phyloP scores from a whole-genome alignment of 2,113 vertebrate species.

The Phalacrocorax pelagicus region DNA sequence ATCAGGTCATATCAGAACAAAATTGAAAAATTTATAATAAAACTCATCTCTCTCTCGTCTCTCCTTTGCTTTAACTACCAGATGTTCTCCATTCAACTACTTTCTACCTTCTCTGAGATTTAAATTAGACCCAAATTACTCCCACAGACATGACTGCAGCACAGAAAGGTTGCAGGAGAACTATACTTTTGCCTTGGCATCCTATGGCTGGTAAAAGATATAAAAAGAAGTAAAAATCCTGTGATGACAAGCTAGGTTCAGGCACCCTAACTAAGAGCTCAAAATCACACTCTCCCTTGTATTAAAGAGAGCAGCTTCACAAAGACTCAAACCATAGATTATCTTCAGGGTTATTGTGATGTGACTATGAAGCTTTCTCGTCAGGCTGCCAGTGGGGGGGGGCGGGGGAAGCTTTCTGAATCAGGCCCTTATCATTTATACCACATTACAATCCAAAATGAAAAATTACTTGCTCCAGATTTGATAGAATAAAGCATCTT shows the following conservation, averaged over 20 bases:
- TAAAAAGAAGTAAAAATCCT: neutral
- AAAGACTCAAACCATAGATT: conserved; percentile 55
- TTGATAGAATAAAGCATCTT: conserved; percentile 70
- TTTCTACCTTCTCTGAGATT: neutral
- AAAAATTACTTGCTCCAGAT: conserved; percentile 68
- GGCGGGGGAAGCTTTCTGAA: conserved; percentile 18
- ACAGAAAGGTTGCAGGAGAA: neutral
- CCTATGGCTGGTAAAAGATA: neutral
- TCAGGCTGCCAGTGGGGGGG: neutral
- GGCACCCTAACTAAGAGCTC: neutral
- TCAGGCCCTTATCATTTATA: conserved; percentile 66
- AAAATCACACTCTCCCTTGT: conserved; percentile 4
- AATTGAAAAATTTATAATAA: neutral
- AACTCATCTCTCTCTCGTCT: neutral
- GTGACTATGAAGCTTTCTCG: conserved; percentile 18
- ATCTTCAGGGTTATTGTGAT: conserved; percentile 65
- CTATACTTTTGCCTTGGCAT: neutral
- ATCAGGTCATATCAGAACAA: neutral
- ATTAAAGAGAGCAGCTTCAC: neutral
- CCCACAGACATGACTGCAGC: neutral
- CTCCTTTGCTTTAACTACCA: neutral
- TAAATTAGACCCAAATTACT: neutral
- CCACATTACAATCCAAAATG: conserved; percentile 70
- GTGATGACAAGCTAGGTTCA: neutral
- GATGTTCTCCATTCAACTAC: neutral